A percentile compares a stretch with the other conserved stretches of the same genome.
phyloP scores from a whole-genome alignment of 2,113 vertebrate genomes.

The Ptilonorhynchus violaceus region DNA sequence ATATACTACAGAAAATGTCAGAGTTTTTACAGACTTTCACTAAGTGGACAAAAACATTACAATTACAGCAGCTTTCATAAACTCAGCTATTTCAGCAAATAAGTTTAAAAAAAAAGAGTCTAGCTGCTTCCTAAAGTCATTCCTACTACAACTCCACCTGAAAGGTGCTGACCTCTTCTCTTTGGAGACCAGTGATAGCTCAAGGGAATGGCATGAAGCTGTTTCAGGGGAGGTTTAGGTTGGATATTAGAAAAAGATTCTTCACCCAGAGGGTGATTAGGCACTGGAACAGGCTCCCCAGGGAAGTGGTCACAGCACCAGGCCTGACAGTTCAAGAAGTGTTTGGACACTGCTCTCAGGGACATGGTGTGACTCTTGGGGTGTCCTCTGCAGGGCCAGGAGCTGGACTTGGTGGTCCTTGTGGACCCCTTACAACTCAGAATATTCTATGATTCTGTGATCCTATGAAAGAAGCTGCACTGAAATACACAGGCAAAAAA shows the following conservation, averaged over 20 bases:
- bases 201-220: neutral
- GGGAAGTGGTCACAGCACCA: neutral
- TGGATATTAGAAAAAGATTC: too few relatives aligned
- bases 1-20: neutral
- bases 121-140: neutral
- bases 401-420: accelerated
- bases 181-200: neutral
- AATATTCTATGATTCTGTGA: neutral
- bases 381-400: neutral
- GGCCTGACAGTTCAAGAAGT: accelerated
- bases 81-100: neutral
- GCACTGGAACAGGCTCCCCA: neutral
- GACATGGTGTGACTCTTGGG: neutral
- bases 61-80: neutral
- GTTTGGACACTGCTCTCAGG: neutral
- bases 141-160: neutral
- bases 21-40: neutral
- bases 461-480: neutral
- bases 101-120: neutral
- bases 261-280: neutral
- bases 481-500: neutral
- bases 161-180: neutral
- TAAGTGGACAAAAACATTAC: neutral
- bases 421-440: neutral
- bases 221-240: neutral